Evolutionary conservation across 2,888 invertebrate genomes (phyloP), one percentile per base, ranked within the genome.

Genomic region (Coelinius sp.): DNA sequence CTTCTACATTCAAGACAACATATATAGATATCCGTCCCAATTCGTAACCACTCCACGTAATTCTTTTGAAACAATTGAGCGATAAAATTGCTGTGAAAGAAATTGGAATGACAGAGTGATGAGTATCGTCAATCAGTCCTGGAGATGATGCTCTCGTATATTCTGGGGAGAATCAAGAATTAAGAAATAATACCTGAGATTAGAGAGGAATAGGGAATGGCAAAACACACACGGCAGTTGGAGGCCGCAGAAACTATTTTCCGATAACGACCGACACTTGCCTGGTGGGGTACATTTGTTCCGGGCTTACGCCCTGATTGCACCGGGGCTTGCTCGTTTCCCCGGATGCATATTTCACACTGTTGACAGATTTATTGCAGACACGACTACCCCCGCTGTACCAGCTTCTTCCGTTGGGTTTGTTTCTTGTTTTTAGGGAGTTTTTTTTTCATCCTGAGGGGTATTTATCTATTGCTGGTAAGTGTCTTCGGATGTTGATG

Each of bases 291-390:
- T 79, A 80, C 81, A 84, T 84, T 84, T 85, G 84, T 84, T 84
- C 83, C 81, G 78, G 80, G 73, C 79, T 82, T 79, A 80, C 80
- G 79, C 81, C 81, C 80, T 84, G 84, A 85, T 84, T 84, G 83
- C 80, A 75, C 78, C 74, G 77, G 64, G 72, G 71, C 77, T 73
- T 74, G 70, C 78, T 79, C 73, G 71, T 75, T 75, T 74, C 71
- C 78, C 72, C 77, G 80, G 79, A 83, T 85, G 81, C 83, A 85
- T 84, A 85, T 85, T 85, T 85, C 82, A 83, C 80, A 74, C 75
- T 70, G 77, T 77, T 77, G 84, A 84, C 84, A 85, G 84, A 85
- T 85, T 85, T 85, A 85, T 83, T 80, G 80, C 78, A 77, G 79
- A 76, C 78, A 79, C 78, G 79, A 80, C 78, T 82, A 81, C 79